phyloP scores from a whole-genome alignment of 2,888 invertebrate species.

The Rosalia funebris region DNA sequence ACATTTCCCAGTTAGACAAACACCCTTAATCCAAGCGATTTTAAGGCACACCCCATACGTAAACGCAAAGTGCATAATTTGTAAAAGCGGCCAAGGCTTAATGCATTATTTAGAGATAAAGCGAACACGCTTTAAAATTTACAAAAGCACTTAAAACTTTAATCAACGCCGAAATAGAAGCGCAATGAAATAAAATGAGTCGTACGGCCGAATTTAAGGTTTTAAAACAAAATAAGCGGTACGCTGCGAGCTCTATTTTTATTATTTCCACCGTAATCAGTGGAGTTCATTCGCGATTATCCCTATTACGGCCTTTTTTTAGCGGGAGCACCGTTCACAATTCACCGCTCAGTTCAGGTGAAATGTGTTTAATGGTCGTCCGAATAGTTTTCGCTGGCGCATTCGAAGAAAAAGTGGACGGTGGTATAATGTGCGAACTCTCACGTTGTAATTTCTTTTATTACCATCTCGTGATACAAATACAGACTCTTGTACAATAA shows the following conservation, averaged over 20 bases:
- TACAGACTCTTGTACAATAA: too few relatives aligned
- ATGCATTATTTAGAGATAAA: slow-evolving; percentile 14
- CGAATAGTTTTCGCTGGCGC: too few relatives aligned
- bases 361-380: too few relatives aligned
- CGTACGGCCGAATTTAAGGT: slow-evolving; percentile 8
- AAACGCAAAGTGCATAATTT: slow-evolving; percentile 1
- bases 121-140: slow-evolving; percentile 20
- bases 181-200: slow-evolving; percentile 24
- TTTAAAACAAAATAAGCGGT: background rate
- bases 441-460: too few relatives aligned
- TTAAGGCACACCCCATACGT: background rate
- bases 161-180: slow-evolving; percentile 19
- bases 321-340: background rate
- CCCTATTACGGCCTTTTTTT: background rate
- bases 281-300: background rate
- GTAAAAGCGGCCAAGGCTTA: slow-evolving; percentile 7
- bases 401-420: too few relatives aligned
- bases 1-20: too few relatives aligned
- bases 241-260: too few relatives aligned
- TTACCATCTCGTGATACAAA: too few relatives aligned
- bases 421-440: too few relatives aligned
- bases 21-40: too few relatives aligned
- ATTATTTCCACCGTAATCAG: background rate
- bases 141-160: slow-evolving; percentile 29
- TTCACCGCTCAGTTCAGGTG: too few relatives aligned